Evolutionary conservation across 2,113 vertebrate genomes (phyloP).

Genomic region (Mus musculus): GRCm39 chr14:81819501-81820000

Average conservation of each 20-base stretch:
- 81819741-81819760: neutral
- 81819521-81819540: neutral
- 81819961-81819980: no score
- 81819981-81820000: no score
- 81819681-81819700: neutral
- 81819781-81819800: neutral
- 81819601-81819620: neutral
- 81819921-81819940: neutral
- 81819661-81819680: neutral
- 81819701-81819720: neutral
- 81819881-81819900: neutral
- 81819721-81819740: neutral
- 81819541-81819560: neutral
- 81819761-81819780: neutral
- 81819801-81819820: neutral
- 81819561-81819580: neutral
- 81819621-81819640: neutral
- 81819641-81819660: neutral
- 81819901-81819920: neutral
- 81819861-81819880: neutral
- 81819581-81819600: neutral
- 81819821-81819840: neutral
- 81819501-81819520: conserved; percentile 41
- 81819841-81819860: neutral
- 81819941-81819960: neutral